Evolutionary conservation across 1,140 invertebrate genomes (phyloP).

Genomic region (Hyphantria cunea): DNA sequence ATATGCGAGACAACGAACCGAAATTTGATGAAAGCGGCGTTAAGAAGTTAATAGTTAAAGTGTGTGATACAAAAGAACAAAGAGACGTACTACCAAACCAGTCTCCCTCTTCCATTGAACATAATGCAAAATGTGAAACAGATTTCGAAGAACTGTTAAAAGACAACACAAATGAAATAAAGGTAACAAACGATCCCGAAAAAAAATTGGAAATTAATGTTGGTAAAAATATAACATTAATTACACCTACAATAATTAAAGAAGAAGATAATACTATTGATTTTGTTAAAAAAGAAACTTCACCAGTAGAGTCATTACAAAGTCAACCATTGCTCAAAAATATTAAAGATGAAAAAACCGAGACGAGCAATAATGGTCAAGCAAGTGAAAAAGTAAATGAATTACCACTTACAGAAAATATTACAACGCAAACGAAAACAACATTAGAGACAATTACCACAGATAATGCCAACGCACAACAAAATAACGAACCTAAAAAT

Average conservation of each 20-base stretch:
- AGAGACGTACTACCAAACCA: conserved; percentile 1
- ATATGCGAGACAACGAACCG: conserved; percentile 3
- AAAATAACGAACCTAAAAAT: conserved; percentile 1
- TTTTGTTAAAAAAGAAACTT: conserved; percentile 23
- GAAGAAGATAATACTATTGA: conserved; percentile 23
- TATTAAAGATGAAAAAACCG: neutral
- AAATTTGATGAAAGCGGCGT: conserved; percentile 3
- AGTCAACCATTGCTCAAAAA: neutral
- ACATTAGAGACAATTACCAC: neutral
- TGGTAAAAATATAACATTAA: conserved; percentile 59
- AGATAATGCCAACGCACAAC: neutral
- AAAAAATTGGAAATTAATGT: conserved; percentile 73
- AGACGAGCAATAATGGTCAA: neutral
- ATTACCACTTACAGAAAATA: conserved; percentile 1
- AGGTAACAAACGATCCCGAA: conserved; percentile 68
- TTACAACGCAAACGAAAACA: neutral
- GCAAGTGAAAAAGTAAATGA: neutral
- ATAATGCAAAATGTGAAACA: conserved; percentile 70
- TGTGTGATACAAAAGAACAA: conserved; percentile 8
- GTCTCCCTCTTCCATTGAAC: conserved; percentile 33
- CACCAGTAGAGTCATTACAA: neutral
- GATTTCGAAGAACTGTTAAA: conserved; percentile 80
- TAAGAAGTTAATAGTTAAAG: neutral
- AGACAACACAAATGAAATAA: conserved; percentile 79
- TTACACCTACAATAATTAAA: conserved; percentile 32